Evolutionary conservation across 2,797 vertebrate species (phyloP).

Genomic region (Pempheris klunzingeri): DNA sequence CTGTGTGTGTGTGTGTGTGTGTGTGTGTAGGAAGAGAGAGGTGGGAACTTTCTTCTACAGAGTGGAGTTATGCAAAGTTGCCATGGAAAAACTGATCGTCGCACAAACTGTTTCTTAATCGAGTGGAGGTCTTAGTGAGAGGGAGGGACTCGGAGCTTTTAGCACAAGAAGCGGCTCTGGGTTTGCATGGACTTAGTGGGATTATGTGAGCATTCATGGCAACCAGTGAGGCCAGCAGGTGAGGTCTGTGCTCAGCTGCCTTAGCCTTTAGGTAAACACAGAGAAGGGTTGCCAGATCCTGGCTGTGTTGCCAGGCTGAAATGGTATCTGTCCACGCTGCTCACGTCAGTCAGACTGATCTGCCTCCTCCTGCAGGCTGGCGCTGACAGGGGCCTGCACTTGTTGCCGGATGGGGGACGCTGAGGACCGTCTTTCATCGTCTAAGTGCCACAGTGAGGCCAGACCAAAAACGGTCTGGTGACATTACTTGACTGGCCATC

Average conservation of each 20-base stretch:
- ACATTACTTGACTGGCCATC: constrained; percentile 92
- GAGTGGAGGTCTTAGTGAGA: constrained; percentile 61
- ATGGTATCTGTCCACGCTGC: constrained; percentile 86
- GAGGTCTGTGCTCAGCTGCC: constrained; percentile 87
- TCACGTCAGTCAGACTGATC: constrained; percentile 83
- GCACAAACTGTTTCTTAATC: constrained; percentile 77
- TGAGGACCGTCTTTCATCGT: constrained; percentile 89
- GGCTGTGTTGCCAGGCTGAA: constrained; percentile 90
- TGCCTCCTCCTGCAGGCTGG: constrained; percentile 63
- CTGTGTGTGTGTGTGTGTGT: constrained; percentile 30
- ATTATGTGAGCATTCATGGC: constrained; percentile 97
- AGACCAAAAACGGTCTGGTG: constrained; percentile 92
- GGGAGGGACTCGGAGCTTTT: constrained; percentile 64
- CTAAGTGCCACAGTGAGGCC: constrained; percentile 88
- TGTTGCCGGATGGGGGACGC: constrained; percentile 83
- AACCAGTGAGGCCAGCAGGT: constrained; percentile 92
- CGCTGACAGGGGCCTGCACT: constrained; percentile 79
- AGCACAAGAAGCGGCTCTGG: constrained; percentile 71
- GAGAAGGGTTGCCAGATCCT: constrained; percentile 80
- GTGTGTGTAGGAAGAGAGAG: constrained; percentile 27
- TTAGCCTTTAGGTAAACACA: constrained; percentile 97
- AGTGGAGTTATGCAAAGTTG: constrained; percentile 79
- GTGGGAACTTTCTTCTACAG: constrained; percentile 64
- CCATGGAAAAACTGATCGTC: constrained; percentile 78
- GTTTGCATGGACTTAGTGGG: constrained; percentile 88